These are phyloP conservation scores for Tetheella fluctuosa DNA, from an alignment of 2,888 invertebrate species.

Conservation along the genomic window DNA sequence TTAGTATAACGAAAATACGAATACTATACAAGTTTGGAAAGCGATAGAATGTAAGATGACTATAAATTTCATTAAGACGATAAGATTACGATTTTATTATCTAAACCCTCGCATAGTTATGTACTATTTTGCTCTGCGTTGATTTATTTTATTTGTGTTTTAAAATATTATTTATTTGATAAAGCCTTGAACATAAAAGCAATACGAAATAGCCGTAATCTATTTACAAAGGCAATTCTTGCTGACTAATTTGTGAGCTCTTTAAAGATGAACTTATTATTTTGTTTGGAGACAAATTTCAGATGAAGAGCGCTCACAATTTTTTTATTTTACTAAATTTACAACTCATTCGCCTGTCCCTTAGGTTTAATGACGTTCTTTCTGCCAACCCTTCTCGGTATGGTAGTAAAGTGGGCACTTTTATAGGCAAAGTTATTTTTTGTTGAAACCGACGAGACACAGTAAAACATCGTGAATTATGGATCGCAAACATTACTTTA, in stretches of 20 bases:
- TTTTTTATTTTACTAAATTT: slow-evolving; percentile 52
- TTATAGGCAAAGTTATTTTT: slow-evolving; percentile 53
- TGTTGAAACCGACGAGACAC: slow-evolving; percentile 34
- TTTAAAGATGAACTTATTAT: slow-evolving; percentile 51
- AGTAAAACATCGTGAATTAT: slow-evolving; percentile 54
- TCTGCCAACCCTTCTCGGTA: slow-evolving; percentile 47
- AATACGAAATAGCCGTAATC: slow-evolving; percentile 44
- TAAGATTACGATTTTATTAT: neutral
- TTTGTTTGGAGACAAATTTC: slow-evolving; percentile 22
- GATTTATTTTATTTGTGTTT: neutral
- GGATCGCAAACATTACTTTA: slow-evolving; percentile 28
- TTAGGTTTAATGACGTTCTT: slow-evolving; percentile 56
- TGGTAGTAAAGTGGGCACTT: slow-evolving; percentile 51
- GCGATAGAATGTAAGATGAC: neutral
- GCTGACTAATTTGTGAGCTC: slow-evolving; percentile 55
- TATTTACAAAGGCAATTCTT: slow-evolving; percentile 40
- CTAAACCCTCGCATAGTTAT: too few relatives aligned
- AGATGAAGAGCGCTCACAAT: slow-evolving; percentile 17
- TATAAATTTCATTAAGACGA: neutral
- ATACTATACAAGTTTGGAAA: neutral
- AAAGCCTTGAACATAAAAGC: slow-evolving; percentile 43
- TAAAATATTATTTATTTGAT: slow-evolving; percentile 46
- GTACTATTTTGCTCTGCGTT: neutral
- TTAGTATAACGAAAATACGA: neutral
- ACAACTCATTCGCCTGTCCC: slow-evolving; percentile 53